Percentiles rank a stretch among this genome's conserved stretches.
phyloP scores from a whole-genome alignment of 2,113 vertebrate species.

The Chiloscyllium plagiosum region DNA sequence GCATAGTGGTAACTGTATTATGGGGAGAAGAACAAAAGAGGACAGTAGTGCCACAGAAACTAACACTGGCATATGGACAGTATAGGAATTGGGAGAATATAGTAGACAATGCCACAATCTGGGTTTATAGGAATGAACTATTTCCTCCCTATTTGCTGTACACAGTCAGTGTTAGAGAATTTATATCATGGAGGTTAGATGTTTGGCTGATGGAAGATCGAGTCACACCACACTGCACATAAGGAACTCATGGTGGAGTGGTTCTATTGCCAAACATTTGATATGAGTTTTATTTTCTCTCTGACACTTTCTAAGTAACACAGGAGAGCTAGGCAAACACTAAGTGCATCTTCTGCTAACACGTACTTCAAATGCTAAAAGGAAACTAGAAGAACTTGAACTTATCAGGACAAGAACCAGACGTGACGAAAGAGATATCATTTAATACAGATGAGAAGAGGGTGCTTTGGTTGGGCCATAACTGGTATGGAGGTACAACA shows the following conservation, averaged over 20 bases:
- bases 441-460: too few species aligned
- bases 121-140: not conserved
- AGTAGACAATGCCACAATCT: not conserved
- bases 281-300: not conserved
- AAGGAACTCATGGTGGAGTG: not conserved
- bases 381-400: too few species aligned
- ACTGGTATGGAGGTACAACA: too few species aligned
- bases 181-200: not conserved
- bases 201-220: not conserved
- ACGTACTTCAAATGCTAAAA: not conserved
- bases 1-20: not conserved
- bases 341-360: not conserved
- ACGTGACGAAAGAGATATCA: too few species aligned
- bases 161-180: not conserved
- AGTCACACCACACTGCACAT: not conserved
- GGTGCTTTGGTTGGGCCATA: too few species aligned
- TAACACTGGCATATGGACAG: not conserved
- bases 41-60: not conserved
- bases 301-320: too few species aligned
- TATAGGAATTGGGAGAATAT: not conserved
- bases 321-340: not conserved
- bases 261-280: not conserved
- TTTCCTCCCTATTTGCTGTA: not conserved
- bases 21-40: not conserved
- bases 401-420: too few species aligned